Conservation (phyloP, 2,113 vertebrate genomes). For the Ailuropoda melanoleuca region DNA sequence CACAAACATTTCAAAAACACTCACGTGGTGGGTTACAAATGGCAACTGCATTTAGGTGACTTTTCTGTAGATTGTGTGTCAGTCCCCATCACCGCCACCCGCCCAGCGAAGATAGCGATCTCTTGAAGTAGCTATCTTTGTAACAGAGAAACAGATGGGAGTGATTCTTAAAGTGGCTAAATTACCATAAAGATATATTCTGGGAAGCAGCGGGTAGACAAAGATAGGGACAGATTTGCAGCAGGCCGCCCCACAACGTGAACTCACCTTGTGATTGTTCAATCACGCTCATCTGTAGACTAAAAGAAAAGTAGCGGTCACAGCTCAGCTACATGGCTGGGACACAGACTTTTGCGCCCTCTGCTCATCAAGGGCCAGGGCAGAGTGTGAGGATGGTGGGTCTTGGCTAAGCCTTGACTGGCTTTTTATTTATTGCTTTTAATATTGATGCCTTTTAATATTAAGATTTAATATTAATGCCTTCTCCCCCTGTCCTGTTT, state of each 20-base stretch:
- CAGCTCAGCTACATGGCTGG: background rate
- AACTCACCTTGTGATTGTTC: conserved; percentile 6
- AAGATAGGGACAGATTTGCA: background rate
- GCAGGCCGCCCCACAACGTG: background rate
- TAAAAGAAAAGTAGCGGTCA: background rate
- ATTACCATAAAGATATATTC: conserved; percentile 69
- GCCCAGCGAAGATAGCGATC: background rate
- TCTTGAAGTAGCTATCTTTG: conserved; percentile 55
- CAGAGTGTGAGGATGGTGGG: background rate
- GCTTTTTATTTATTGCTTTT: background rate
- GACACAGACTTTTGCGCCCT: background rate
- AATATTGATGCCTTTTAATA: background rate
- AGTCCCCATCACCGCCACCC: background rate
- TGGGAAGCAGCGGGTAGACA: conserved; percentile 35
- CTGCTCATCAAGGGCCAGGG: background rate
- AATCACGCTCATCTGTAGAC: background rate
- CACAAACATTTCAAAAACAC: conserved; percentile 40
- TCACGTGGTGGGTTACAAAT: background rate
- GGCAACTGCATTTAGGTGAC: background rate
- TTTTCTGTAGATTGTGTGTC: background rate
- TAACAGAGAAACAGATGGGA: conserved; percentile 68
- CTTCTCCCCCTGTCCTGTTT: background rate
- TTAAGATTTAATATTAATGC: too few relatives aligned
- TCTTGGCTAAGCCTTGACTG: background rate
- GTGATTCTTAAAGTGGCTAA: conserved; percentile 51